Evolutionary conservation across 2,113 vertebrate genomes (phyloP), one percentile per base, ranked within the genome.

Genomic region (Phycodurus eques): DNA sequence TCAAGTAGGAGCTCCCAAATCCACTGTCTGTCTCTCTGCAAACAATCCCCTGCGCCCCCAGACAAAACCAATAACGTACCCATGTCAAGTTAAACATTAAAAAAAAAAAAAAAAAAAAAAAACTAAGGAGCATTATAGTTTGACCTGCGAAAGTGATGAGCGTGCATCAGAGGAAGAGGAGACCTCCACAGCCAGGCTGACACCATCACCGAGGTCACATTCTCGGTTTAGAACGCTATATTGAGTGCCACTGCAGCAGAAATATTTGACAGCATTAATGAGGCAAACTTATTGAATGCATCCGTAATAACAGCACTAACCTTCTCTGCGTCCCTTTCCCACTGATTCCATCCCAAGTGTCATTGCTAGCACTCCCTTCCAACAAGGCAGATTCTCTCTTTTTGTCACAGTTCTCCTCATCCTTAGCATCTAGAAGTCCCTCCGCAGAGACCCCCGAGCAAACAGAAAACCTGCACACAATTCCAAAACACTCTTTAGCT

Each of bases 11-110:
- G 43, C 86, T 86, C 59, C 90, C 90, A 77, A 88, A 83, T 12
- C 90, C 85, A 8, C 92, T 87, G 78, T 92, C 91, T 62, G 88
- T 89, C 72, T 93, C 90, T 5, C 85, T 82, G 72, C 83, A 89
- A 51, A 83, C 82, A 44, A 85, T 79, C 67, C 77, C 86, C 92
- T 93, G 87, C 67, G 81, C n/a, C 27, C 22, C 44, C 74, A 13
- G 61, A 72, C 67, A 73, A 70, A 73, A 67, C 75, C 17, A 73
- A 10, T 6, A 67, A 49, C n/a, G 20, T 42, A 12, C 22, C 12
- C 56, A 63, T 19, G 33, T 63, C 3, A 10, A 64, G 39, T n/a
- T 64, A 10, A 42, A 31, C 44, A 67, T 47, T n/a, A n/a, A 49
- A 10, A 67, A 5, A 73, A 53, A 75, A 10, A 67, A 5, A 73